A percentile compares a stretch with the other conserved stretches of the same genome.
Evolutionary conservation across 1,140 invertebrate genomes (phyloP).

Genomic region (Saccostrea cuccullata): DNA sequence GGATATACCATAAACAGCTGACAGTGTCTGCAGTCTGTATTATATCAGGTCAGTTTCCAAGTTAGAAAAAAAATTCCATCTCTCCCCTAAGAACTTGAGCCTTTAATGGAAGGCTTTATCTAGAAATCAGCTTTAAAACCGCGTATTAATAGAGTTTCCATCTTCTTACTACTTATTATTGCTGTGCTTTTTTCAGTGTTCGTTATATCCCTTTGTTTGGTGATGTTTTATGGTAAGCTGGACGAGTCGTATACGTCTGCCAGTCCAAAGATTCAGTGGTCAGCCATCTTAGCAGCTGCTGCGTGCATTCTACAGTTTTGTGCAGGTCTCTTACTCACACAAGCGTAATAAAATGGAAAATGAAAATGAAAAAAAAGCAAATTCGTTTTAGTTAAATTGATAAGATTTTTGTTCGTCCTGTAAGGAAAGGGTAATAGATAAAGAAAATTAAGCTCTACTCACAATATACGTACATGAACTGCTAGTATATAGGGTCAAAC

Average conservation of each 20-base stretch:
- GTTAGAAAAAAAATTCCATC: not conserved
- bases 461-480: too few species aligned
- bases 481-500: too few species aligned
- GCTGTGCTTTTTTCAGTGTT: conserved; percentile 52
- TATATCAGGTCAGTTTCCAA: conserved; percentile 55
- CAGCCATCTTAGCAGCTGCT: conserved; percentile 53
- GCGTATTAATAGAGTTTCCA: too few species aligned
- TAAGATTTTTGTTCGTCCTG: too few species aligned
- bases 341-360: not conserved
- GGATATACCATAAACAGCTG: conserved; percentile 48
- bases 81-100: too few species aligned
- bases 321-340: conserved; percentile 55
- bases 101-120: too few species aligned
- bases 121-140: too few species aligned
- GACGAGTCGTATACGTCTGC: conserved; percentile 56
- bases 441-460: too few species aligned
- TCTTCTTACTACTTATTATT: too few species aligned
- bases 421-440: too few species aligned
- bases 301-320: conserved; percentile 56
- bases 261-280: conserved; percentile 60
- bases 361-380: too few species aligned
- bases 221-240: conserved; percentile 65
- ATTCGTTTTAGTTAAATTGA: too few species aligned
- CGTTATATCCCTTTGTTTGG: conserved; percentile 57
- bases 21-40: conserved; percentile 56